Base-by-base conservation (phyloP, 2,888 invertebrate species). In the Pecten maximus region DNA sequence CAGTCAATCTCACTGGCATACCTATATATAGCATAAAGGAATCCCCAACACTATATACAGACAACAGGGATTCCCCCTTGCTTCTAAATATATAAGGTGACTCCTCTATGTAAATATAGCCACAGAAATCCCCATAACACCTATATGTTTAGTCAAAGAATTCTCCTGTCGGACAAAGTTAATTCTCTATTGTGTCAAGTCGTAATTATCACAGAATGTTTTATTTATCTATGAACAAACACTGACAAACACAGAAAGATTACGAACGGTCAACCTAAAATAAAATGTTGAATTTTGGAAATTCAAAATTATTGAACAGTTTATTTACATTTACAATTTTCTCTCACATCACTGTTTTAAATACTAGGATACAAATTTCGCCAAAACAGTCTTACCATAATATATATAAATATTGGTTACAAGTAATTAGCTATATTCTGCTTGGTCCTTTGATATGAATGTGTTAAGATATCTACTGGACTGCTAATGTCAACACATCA, bases 51-150 rank as follows among this genome's bases (percentile, higher is more conserved):
- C 74, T 74, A 74, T 74, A 74, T 74, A 74, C 74, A 74, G 74
- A 74, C 74, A 74, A 74, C 74, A 74, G 74, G 74, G 74, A 74
- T 74, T 74, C 74, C 74, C 74, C 74, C 74, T 74, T 74, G 74
- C 74, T 74, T 74, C 74, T 74, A 74, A 74, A 74, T 74, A 74
- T 74, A 74, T 35, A 74, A 74, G 74, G 74, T 28, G 74, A 74
- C 35, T 74, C 74, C 74, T 35, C 74, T 74, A 74, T 28, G 74
- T 74, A 74, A 74, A 74, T 74, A 74, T 74, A 74, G 74, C 74
- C 74, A 74, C 74, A 74, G 74, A 74, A 74, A 74, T 74, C 74
- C 74, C 60, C n/a, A 60, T 23, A 60, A 60, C 60, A 60, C 60
- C 60, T n/a, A 60, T 19, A 48, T 23, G 60, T n/a, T 23, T 60